phyloP scores from a whole-genome alignment of 2,113 vertebrate species.

The Electrona antarctica region DNA sequence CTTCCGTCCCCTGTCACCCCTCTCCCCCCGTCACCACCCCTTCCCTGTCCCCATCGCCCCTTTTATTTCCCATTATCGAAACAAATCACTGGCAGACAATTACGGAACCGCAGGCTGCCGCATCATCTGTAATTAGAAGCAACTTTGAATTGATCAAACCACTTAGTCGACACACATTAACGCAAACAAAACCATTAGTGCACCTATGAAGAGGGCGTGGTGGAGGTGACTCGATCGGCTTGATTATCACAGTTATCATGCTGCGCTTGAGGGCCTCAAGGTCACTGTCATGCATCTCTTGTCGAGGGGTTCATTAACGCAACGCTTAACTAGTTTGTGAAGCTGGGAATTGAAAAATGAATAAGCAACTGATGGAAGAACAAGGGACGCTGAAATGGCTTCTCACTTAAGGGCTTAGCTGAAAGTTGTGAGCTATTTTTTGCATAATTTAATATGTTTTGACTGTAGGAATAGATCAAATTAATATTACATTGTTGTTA shows the following conservation, averaged over 20 bases:
- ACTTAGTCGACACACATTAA: conserved; percentile 32
- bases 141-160: conserved; percentile 42
- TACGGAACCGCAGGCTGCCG: conserved; percentile 15
- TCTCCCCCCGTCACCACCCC: not conserved
- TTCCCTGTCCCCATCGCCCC: not conserved
- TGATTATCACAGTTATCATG: conserved; percentile 37
- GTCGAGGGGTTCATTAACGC: conserved; percentile 42
- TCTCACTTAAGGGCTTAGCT: too few relatives aligned
- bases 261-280: conserved; percentile 21
- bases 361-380: conserved; percentile 27
- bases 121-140: conserved; percentile 47
- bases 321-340: conserved; percentile 9
- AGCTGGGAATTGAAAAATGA: conserved; percentile 23
- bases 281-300: conserved; percentile 46
- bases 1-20: accelerated
- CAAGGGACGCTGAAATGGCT: too few relatives aligned
- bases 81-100: conserved; percentile 17
- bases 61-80: not conserved
- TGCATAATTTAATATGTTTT: too few relatives aligned
- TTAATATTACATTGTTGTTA: too few relatives aligned
- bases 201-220: conserved; percentile 13
- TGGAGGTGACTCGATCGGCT: conserved; percentile 21
- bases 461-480: too few relatives aligned
- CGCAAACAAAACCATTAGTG: conserved; percentile 46
- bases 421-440: too few relatives aligned